Evolutionary conservation across 2,888 invertebrate species (phyloP), one percentile per base, ranked within the genome.

Genomic region (Drosophila tanythrix): DNA sequence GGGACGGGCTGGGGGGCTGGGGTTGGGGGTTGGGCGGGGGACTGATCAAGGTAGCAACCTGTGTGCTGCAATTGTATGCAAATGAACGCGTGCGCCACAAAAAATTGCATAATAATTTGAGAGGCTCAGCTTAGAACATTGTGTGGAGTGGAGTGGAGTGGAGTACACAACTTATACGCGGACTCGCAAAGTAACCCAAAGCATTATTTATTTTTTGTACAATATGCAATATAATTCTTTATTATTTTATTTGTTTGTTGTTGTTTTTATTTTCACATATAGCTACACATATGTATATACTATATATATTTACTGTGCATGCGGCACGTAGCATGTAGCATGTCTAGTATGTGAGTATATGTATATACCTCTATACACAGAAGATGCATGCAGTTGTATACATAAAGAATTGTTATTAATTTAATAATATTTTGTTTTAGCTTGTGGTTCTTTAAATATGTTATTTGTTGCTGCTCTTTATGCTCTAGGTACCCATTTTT

Each of bases 211-310:
- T 18, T 51, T 52, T 73, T 76, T 65, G 77, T 86, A 89, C 87
- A 90, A 90, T 87, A 87, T 90, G 90, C 85, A 90, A 90, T 87
- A 89, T 89, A 88, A 78, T 89, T 90, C 89, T 87, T 87, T 87
- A 90, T 87, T 85, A 90, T 90, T 90, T 89, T 79, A 69, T 82
- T 77, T 79, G 61, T 72, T 31, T 31, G 31, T 31, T 31, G 31
- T 31, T 8, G 31, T 31, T 31, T 63, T 56, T 36, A n/a, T 63
- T 57, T 53, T 40, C n/a, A 18, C 29, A 29, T 56, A 38, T 40
- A 38, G 64, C 43, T 65, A 72, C 72, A 62, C 60, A 58, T 65
- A 61, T 51, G 48, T 64, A 38, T 70, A 69, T 63, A 60, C 53
- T 69, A 56, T 60, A 67, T 67, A 51, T 58, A 69, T 70, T 65